Evolutionary conservation across 2,797 vertebrate species (phyloP).

Genomic region (Alectoris magna): DNA sequence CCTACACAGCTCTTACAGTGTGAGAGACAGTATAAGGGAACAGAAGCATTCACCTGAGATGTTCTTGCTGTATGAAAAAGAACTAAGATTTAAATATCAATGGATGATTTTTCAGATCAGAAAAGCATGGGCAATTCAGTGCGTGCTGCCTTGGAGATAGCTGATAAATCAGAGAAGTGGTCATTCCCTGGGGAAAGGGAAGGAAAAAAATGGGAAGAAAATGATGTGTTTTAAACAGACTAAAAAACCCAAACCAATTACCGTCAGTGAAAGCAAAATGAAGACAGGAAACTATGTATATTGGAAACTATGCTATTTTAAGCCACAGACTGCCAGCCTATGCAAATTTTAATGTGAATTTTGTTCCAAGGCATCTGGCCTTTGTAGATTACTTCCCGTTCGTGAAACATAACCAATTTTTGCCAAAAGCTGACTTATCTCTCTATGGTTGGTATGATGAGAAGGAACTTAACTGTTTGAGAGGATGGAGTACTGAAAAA

Average conservation of each 20-base stretch:
- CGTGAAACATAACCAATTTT: neutral
- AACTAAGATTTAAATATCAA: neutral
- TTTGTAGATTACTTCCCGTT: neutral
- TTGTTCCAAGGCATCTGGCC: neutral
- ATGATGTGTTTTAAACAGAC: neutral
- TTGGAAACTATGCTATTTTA: neutral
- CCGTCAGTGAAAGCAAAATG: neutral
- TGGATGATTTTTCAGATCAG: neutral
- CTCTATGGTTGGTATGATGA: neutral
- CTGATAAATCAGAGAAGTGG: neutral
- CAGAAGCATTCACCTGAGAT: neutral
- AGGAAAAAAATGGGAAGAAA: neutral
- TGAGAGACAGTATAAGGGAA: neutral
- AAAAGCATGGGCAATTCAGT: neutral
- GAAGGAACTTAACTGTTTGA: neutral
- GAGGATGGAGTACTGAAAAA: neutral
- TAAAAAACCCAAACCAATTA: neutral
- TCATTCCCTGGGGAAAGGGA: neutral
- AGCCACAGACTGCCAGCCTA: neutral
- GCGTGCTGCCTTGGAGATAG: neutral
- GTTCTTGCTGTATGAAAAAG: neutral
- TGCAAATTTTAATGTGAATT: neutral
- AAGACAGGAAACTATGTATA: neutral
- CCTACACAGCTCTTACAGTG: neutral
- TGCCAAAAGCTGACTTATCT: neutral